These are phyloP conservation scores for Aegotheles bennettii DNA, from an alignment of 2,113 vertebrate genomes.

Conservation along the genomic window DNA sequence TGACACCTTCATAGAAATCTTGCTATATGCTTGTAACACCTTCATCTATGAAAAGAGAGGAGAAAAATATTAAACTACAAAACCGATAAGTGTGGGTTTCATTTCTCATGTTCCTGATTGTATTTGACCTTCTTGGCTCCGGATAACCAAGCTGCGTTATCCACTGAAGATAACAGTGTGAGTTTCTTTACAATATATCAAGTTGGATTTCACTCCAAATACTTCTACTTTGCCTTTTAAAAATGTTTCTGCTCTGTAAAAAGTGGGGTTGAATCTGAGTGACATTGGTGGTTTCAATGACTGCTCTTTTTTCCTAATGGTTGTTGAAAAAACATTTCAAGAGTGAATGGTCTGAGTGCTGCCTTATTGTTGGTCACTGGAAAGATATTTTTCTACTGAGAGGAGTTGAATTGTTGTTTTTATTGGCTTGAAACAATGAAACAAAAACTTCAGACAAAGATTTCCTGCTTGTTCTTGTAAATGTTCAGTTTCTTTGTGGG, in stretches of 20 bases:
- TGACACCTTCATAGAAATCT: background rate
- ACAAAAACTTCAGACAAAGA: background rate
- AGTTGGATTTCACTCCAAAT: background rate
- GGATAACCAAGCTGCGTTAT: background rate
- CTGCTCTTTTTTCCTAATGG: background rate
- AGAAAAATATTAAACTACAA: background rate
- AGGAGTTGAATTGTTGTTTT: background rate
- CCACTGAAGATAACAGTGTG: background rate
- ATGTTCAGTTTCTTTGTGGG: background rate
- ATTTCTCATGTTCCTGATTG: background rate
- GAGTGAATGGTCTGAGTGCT: background rate
- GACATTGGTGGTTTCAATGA: background rate
- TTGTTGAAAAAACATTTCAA: background rate
- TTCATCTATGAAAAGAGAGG: background rate
- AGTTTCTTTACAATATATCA: background rate
- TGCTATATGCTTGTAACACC: background rate
- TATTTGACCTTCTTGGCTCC: background rate
- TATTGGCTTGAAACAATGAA: background rate
- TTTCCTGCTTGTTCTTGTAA: background rate
- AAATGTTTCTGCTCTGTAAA: background rate
- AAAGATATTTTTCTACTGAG: background rate
- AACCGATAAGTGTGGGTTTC: accelerated
- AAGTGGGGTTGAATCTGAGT: background rate
- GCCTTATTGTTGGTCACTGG: background rate
- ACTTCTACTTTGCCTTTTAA: background rate